A percentile compares a stretch with the other conserved stretches of the same genome.
Conservation (phyloP, 2,888 invertebrate genomes). For the Oligia fasciuncula region DNA sequence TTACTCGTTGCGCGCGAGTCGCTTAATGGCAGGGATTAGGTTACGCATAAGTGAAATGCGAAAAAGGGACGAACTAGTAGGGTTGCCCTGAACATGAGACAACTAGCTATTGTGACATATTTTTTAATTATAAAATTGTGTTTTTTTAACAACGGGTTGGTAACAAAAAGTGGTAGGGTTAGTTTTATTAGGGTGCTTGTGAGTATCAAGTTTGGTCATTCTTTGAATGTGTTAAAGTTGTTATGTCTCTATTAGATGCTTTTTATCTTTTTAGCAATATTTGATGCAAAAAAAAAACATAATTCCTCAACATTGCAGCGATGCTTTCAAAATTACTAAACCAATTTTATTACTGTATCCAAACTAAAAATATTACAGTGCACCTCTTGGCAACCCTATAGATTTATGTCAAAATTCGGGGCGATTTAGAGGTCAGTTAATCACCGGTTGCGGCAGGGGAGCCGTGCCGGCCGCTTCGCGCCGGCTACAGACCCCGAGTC, state of each 20-base stretch:
- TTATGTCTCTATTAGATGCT: slow-evolving; percentile 1
- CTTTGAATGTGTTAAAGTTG: slow-evolving; percentile 1
- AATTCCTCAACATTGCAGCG: background rate
- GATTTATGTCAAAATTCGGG: slow-evolving; percentile 67
- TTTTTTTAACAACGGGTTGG: slow-evolving; percentile 31
- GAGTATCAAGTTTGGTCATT: slow-evolving; percentile 5
- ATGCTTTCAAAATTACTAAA: background rate
- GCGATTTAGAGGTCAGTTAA: slow-evolving; percentile 74
- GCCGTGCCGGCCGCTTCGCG: slow-evolving; percentile 68
- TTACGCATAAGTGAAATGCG: slow-evolving; percentile 84
- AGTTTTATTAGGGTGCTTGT: slow-evolving; percentile 31
- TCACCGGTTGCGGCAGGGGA: slow-evolving; percentile 76
- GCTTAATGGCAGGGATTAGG: slow-evolving; percentile 86
- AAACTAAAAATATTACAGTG: background rate
- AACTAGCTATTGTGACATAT: slow-evolving; percentile 50
- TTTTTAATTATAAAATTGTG: slow-evolving; percentile 57
- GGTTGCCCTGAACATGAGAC: slow-evolving; percentile 66
- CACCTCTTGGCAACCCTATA: slow-evolving; percentile 51
- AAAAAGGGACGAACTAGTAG: slow-evolving; percentile 72
- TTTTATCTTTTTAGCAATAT: background rate
- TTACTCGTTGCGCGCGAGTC: slow-evolving; percentile 80
- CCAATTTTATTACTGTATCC: background rate
- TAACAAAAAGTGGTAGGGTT: slow-evolving; percentile 17
- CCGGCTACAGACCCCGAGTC: slow-evolving; percentile 69
- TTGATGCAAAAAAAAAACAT: background rate